Conservation (phyloP, 2,113 vertebrate genomes). For the Aspiorhynchus laticeps region DNA sequence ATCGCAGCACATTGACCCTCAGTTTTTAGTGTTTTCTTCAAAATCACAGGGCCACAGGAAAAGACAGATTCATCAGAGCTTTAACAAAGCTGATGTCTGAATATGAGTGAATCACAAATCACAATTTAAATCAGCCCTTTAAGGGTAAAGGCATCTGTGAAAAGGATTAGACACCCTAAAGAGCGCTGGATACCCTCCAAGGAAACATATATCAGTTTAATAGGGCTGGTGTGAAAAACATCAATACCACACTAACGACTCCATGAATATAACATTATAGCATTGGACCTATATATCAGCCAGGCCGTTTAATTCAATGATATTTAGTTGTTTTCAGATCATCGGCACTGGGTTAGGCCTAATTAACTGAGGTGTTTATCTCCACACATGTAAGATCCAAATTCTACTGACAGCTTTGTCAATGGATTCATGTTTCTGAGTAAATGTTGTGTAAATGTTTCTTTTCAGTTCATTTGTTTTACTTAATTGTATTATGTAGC, state of each 20-base stretch:
- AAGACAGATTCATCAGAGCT: not conserved
- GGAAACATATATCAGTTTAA: not conserved
- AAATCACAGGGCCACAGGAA: too few relatives aligned
- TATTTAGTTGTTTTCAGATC: not conserved
- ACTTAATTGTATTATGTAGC: not conserved
- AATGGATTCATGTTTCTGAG: not conserved
- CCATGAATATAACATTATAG: not conserved
- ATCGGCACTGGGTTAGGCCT: not conserved
- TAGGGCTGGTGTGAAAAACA: not conserved
- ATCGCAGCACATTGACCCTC: too few relatives aligned
- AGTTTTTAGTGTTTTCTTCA: not conserved
- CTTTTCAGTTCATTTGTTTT: not conserved
- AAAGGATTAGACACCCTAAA: not conserved
- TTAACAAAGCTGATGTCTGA: not conserved
- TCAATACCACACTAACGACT: slow-evolving; percentile 11
- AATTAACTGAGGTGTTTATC: not conserved
- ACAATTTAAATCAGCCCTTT: not conserved
- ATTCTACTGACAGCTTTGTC: not conserved
- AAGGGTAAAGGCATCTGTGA: not conserved
- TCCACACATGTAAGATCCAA: not conserved
- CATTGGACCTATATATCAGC: too few relatives aligned
- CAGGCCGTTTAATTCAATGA: not conserved
- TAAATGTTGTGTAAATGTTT: not conserved
- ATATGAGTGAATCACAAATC: not conserved
- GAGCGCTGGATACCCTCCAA: not conserved